Evolutionary conservation across 2,113 vertebrate genomes (phyloP).

Genomic region (Clinocottus analis): DNA sequence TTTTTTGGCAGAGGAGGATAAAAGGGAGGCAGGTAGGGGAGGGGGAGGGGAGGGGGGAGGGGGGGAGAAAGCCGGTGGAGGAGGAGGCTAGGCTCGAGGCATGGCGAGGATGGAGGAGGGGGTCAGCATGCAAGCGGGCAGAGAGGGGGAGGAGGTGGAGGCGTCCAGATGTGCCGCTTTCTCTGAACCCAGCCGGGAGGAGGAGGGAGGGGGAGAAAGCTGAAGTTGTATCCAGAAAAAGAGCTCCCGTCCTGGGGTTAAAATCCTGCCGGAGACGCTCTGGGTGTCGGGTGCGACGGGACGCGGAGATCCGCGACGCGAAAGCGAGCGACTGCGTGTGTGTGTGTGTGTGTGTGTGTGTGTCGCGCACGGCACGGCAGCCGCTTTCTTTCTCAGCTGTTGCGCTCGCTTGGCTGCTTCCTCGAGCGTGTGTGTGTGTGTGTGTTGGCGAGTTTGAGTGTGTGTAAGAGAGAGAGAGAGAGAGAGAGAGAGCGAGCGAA

Average conservation of each 20-base stretch:
- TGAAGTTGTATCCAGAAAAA: slow-evolving; percentile 79
- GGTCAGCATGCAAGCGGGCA: slow-evolving; percentile 64
- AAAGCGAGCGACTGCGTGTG: slow-evolving; percentile 34
- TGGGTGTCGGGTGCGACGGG: slow-evolving; percentile 42
- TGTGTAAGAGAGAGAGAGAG: slow-evolving; percentile 60
- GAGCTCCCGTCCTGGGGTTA: slow-evolving; percentile 58
- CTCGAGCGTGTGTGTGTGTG: slow-evolving; percentile 39
- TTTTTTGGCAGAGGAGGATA: slow-evolving; percentile 53
- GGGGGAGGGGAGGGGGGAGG: neutral
- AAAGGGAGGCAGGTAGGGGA: slow-evolving; percentile 22
- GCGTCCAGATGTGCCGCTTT: slow-evolving; percentile 43
- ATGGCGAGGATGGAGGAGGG: slow-evolving; percentile 63
- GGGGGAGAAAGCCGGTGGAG: slow-evolving; percentile 11
- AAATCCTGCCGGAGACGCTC: slow-evolving; percentile 66
- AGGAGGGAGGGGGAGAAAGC: slow-evolving; percentile 19
- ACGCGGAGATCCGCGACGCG: slow-evolving; percentile 68
- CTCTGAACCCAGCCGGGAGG: slow-evolving; percentile 62
- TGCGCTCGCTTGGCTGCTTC: slow-evolving; percentile 77
- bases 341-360: slow-evolving; percentile 51
- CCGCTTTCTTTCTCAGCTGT: slow-evolving; percentile 80
- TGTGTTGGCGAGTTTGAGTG: slow-evolving; percentile 32
- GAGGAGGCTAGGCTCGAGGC: slow-evolving; percentile 60
- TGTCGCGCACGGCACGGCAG: slow-evolving; percentile 53
- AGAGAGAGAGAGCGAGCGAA: slow-evolving; percentile 72
- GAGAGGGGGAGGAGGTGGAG: slow-evolving; percentile 25